Percentiles rank a stretch among this genome's conserved stretches.
Conservation (phyloP, 2,797 vertebrate species). For the Toxotes lorentzi region DNA sequence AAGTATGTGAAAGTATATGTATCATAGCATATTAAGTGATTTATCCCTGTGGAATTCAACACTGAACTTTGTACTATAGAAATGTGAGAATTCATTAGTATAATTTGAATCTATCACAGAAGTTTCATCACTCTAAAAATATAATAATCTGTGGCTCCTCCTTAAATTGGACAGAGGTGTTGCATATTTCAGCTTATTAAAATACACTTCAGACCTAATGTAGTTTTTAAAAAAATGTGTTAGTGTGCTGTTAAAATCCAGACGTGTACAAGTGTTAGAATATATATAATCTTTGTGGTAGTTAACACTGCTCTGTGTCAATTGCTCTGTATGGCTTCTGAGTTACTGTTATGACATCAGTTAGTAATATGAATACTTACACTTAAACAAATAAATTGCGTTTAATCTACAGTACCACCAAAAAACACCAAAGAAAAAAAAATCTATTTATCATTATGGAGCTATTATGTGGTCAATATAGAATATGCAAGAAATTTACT, state of each 20-base stretch:
- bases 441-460: too few relatives aligned
- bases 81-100: constrained; percentile 8
- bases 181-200: not conserved
- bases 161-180: not conserved
- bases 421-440: too few relatives aligned
- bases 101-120: not conserved
- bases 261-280: not conserved
- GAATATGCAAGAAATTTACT: too few relatives aligned
- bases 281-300: constrained; percentile 4
- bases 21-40: not conserved
- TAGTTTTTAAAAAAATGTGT: not conserved
- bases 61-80: not conserved
- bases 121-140: not conserved
- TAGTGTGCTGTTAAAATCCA: not conserved
- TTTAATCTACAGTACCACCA: not conserved
- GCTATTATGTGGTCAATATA: too few relatives aligned
- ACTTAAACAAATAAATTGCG: not conserved
- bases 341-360: not conserved
- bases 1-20: not conserved
- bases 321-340: not conserved
- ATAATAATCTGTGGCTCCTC: not conserved
- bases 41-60: not conserved
- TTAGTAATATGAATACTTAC: not conserved
- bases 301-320: not conserved
- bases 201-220: not conserved